A percentile compares a stretch with the other conserved stretches of the same genome.
These are phyloP conservation scores for Morpho helenor DNA, from an alignment of 2,888 invertebrate species.

Conservation along the genomic window DNA sequence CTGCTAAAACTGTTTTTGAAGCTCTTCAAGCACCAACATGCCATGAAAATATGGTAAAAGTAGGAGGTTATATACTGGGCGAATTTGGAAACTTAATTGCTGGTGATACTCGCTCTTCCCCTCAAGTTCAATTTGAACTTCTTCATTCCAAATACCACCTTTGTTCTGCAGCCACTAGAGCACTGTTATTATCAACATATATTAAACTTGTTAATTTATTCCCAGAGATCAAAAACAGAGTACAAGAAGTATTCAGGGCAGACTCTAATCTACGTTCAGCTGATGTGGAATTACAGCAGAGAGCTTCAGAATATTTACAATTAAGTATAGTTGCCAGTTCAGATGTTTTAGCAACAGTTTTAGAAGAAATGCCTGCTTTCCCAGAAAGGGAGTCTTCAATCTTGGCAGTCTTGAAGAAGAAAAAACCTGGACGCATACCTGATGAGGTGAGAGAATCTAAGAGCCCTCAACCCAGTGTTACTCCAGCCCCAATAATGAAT, in stretches of 20 bases:
- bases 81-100: constrained; percentile 99
- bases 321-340: constrained; percentile 97
- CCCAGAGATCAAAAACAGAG: constrained; percentile 97
- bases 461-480: constrained; percentile 80
- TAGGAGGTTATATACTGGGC: constrained; percentile 98
- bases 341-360: constrained; percentile 97
- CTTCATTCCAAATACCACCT: constrained; percentile 99
- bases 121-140: constrained; percentile 97
- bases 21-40: constrained; percentile 99
- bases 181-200: constrained; percentile 97
- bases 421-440: constrained; percentile 96
- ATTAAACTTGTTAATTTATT: constrained; percentile 99
- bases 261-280: constrained; percentile 98
- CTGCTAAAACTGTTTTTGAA: constrained; percentile 99
- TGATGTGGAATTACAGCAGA: constrained; percentile 98
- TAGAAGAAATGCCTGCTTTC: constrained; percentile 99
- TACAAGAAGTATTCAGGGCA: constrained; percentile 95
- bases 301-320: constrained; percentile 98
- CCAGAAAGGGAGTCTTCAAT: constrained; percentile 99
- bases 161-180: constrained; percentile 97
- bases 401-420: constrained; percentile 97
- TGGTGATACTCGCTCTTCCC: constrained; percentile 98
- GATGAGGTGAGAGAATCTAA: constrained; percentile 92
- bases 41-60: constrained; percentile 99
- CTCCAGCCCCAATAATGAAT: constrained; percentile 70